phyloP scores from a whole-genome alignment of 2,113 vertebrate species.

The Rhegmatorhina hoffmannsi region DNA sequence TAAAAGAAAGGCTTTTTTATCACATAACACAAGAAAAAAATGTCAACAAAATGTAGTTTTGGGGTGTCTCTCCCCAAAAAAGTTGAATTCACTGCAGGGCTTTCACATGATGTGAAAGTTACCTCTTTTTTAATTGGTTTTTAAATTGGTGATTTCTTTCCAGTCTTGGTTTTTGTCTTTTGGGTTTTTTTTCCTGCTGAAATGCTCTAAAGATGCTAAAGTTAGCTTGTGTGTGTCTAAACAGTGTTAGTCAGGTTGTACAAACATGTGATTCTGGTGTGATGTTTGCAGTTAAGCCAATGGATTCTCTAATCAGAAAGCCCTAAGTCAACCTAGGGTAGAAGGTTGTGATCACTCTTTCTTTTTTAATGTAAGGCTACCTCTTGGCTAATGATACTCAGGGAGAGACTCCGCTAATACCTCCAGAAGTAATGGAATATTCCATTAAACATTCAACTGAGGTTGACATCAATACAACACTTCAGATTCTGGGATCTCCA shows the following conservation, averaged over 20 bases:
- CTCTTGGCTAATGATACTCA: slow-evolving; percentile 98
- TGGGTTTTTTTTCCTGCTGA: background rate
- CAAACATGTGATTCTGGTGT: background rate
- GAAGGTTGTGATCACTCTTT: slow-evolving; percentile 78
- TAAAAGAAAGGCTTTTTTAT: background rate
- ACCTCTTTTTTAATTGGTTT: background rate
- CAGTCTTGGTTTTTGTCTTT: background rate
- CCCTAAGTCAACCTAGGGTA: slow-evolving; percentile 58
- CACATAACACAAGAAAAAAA: background rate
- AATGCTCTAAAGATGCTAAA: background rate
- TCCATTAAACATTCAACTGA: slow-evolving; percentile 97
- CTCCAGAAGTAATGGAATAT: slow-evolving; percentile 98
- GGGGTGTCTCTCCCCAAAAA: background rate
- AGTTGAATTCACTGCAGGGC: background rate
- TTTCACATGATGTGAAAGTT: background rate
- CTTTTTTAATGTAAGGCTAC: slow-evolving; percentile 86
- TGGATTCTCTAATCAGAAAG: background rate
- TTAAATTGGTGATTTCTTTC: background rate
- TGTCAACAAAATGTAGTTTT: background rate
- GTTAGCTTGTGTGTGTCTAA: background rate
- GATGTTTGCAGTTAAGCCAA: background rate
- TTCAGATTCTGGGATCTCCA: slow-evolving; percentile 97
- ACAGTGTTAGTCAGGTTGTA: background rate
- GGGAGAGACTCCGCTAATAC: slow-evolving; percentile 97
- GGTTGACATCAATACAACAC: slow-evolving; percentile 97